Evolutionary conservation across 2,113 vertebrate genomes (phyloP), one percentile per base, ranked within the genome.

Genomic region (Nycticorax nycticorax): DNA sequence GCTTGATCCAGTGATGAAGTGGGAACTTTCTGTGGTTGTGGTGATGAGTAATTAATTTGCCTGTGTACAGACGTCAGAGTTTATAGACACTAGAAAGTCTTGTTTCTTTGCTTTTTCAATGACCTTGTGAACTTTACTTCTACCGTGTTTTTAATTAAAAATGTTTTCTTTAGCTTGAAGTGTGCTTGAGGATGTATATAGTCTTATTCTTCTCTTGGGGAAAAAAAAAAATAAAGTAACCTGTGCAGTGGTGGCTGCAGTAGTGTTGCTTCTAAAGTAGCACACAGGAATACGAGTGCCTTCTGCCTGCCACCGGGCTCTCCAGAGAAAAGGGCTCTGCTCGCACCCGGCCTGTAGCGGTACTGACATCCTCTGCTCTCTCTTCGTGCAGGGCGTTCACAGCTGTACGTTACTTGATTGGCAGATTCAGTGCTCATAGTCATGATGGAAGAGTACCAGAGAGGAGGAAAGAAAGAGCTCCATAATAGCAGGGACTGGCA

Each of bases 11-110:
- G 43, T 64, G 92, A 71, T 62, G 82, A 94, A 85, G 88, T 1
- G 47, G 92, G 69, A 71, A 35, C 80, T 90, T 64, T 45, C 68
- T 66, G 81, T 85, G 52, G 69, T 78, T 96, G 63, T 87, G 67
- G 69, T 57, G 88, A 35, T 68, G 43, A 39, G n/a, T 94, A 80
- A 95, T 96, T 94, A 83, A 76, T 91, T 96, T 93, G 72, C 53
- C 52, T 47, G 0, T 71, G n/a, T 39, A 60, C 62, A 62, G 76
- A 69, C 1, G 3, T 48, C 59, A 86, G 72, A 83, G 64, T 82
- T 84, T 67, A 76, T 41, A 59, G 73, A 35, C 45, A 68, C 60
- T 11, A 80, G 68, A 67, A 62, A 37, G 41, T 77, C 64, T 71
- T 85, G 62, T 83, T 77, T 88, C 73, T 73, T 72, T 79, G 28